Evolutionary conservation across 2,797 vertebrate species (phyloP).

Genomic region (Pelochelys cantorii): DNA sequence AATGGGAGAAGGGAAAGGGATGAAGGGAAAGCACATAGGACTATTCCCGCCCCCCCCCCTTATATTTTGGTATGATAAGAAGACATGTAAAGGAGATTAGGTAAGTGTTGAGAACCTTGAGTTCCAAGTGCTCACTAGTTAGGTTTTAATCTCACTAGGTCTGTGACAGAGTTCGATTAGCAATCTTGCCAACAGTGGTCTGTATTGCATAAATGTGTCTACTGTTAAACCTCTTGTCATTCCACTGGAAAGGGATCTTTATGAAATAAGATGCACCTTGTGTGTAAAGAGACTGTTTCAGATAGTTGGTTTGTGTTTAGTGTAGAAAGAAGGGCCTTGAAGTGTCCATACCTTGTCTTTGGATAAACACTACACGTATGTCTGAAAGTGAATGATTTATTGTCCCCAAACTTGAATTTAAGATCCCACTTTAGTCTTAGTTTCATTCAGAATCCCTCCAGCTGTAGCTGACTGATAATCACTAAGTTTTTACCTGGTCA

Average conservation of each 20-base stretch:
- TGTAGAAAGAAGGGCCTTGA: neutral
- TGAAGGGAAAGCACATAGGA: neutral
- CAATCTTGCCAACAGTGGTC: neutral
- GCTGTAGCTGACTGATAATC: neutral
- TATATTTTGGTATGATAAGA: neutral
- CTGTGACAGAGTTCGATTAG: neutral
- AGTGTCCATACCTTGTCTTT: neutral
- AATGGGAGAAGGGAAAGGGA: conserved; percentile 37
- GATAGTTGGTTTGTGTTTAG: neutral
- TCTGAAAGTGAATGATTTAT: neutral
- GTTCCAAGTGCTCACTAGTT: neutral
- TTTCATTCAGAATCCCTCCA: neutral
- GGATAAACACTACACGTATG: neutral
- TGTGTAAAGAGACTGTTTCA: neutral
- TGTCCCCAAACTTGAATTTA: neutral
- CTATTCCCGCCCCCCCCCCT: neutral
- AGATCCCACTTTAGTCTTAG: neutral
- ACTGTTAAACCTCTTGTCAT: neutral
- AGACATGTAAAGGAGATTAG: neutral
- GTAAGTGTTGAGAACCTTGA: neutral
- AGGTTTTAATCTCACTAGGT: neutral
- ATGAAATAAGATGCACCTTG: neutral
- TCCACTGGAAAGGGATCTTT: neutral
- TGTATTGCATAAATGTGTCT: neutral
- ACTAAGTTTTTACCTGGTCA: neutral